Percentiles rank a stretch among this genome's conserved stretches.
Conservation (phyloP, 2,888 invertebrate genomes). For the Drosophila stalkeri region DNA sequence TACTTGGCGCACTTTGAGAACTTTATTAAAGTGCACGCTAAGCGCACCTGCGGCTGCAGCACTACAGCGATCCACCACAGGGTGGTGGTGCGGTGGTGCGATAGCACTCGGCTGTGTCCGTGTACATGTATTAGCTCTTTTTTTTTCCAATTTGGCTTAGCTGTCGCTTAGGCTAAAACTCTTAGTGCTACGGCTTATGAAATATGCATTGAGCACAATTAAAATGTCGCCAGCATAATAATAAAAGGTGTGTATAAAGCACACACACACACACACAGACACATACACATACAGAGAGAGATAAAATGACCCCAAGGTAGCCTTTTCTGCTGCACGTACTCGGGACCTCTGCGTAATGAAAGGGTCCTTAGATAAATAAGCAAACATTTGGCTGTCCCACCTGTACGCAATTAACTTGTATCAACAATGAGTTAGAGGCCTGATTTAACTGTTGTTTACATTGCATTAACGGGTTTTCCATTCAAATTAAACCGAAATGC, state of each 20-base stretch:
- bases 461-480: conserved; percentile 64
- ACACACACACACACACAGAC: conserved; percentile 1
- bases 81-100: not conserved
- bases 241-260: conserved; percentile 17
- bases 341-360: conserved; percentile 41
- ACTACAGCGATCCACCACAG: conserved; percentile 3
- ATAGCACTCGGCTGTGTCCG: conserved; percentile 8
- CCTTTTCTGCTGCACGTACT: conserved; percentile 41
- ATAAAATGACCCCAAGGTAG: conserved; percentile 27
- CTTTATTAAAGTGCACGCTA: conserved; percentile 69
- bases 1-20: conserved; percentile 45
- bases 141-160: conserved; percentile 52
- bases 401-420: conserved; percentile 66
- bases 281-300: not conserved
- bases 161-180: conserved; percentile 39
- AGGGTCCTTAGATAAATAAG: conserved; percentile 59
- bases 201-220: conserved; percentile 65
- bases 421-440: conserved; percentile 47
- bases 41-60: conserved; percentile 66
- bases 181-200: conserved; percentile 50
- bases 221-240: conserved; percentile 55
- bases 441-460: conserved; percentile 58
- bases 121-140: conserved; percentile 3
- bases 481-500: conserved; percentile 55
- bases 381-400: conserved; percentile 45